Conservation (phyloP, 2,797 vertebrate genomes). For the Selene dorsalis region DNA sequence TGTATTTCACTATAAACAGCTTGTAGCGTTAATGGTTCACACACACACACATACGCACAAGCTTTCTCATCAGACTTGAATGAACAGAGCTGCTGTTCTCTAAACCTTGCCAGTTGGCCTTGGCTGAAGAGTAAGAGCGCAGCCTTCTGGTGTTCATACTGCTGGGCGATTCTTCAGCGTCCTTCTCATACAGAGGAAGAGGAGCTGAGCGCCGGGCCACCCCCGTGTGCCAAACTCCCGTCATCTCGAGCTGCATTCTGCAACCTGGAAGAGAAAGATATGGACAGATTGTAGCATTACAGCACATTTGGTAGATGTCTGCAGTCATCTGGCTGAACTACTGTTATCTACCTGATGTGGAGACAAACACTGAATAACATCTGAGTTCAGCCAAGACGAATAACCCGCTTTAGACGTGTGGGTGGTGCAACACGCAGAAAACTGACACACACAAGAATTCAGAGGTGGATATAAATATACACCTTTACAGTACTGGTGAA, state of each 20-base stretch:
- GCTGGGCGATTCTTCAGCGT: constrained; percentile 40
- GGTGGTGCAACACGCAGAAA: neutral
- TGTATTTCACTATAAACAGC: constrained; percentile 19
- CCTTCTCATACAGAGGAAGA: constrained; percentile 38
- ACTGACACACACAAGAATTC: neutral
- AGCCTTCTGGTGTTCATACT: constrained; percentile 56
- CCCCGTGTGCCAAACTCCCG: constrained; percentile 41
- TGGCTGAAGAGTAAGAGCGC: constrained; percentile 30
- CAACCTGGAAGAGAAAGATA: constrained; percentile 62
- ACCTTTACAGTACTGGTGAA: neutral
- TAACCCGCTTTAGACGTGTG: neutral
- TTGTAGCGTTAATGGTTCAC: constrained; percentile 12
- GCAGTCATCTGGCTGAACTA: constrained; percentile 2
- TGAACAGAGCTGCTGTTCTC: constrained; percentile 48
- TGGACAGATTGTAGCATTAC: constrained; percentile 28
- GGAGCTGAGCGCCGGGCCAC: constrained; percentile 37
- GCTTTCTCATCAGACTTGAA: constrained; percentile 29
- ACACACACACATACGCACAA: constrained; percentile 28
- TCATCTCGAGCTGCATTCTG: constrained; percentile 43
- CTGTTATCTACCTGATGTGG: constrained; percentile 2
- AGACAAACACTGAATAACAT: constrained; percentile 15
- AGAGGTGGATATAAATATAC: neutral
- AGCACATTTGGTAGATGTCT: constrained; percentile 34
- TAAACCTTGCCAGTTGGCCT: constrained; percentile 55
- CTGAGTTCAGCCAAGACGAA: neutral